Evolutionary conservation across 1,140 invertebrate genomes (phyloP).

Genomic region (Diachasmimorpha longicaudata): DNA sequence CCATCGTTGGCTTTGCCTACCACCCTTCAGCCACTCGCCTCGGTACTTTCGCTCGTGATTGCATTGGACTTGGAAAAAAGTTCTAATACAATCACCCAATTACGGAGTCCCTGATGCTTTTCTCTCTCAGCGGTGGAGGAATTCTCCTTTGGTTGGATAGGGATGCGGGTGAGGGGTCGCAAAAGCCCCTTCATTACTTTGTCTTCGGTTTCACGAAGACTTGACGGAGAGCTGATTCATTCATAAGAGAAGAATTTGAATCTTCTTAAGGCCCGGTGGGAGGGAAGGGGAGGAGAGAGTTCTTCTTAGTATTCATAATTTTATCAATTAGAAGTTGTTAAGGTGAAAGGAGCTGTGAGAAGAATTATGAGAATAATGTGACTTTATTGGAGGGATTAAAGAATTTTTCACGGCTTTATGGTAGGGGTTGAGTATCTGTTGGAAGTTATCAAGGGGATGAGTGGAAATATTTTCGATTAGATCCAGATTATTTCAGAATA

Average conservation of each 20-base stretch:
- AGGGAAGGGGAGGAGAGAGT: not conserved
- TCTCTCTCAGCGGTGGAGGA: not conserved
- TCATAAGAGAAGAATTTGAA: not conserved
- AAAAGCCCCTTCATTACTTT: not conserved
- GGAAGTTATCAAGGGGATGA: no score
- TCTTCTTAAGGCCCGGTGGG: not conserved
- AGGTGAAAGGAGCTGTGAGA: not conserved
- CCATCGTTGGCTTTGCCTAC: not conserved
- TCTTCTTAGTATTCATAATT: not conserved
- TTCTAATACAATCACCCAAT: constrained; percentile 50
- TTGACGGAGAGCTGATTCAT: not conserved
- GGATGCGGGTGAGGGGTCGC: not conserved
- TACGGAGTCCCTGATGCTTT: constrained; percentile 29
- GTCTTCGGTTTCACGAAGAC: not conserved
- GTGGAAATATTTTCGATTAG: no score
- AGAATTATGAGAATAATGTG: not conserved
- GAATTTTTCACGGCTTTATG: not conserved
- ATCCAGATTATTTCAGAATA: no score
- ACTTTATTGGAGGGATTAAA: not conserved
- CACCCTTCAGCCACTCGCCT: constrained; percentile 13
- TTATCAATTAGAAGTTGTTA: not conserved
- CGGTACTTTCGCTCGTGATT: constrained; percentile 46
- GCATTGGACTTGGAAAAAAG: constrained; percentile 48
- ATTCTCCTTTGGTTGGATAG: not conserved
- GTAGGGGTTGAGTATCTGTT: no score